Conservation (phyloP, 1,140 invertebrate genomes). For the Meloidogyne exigua region DNA sequence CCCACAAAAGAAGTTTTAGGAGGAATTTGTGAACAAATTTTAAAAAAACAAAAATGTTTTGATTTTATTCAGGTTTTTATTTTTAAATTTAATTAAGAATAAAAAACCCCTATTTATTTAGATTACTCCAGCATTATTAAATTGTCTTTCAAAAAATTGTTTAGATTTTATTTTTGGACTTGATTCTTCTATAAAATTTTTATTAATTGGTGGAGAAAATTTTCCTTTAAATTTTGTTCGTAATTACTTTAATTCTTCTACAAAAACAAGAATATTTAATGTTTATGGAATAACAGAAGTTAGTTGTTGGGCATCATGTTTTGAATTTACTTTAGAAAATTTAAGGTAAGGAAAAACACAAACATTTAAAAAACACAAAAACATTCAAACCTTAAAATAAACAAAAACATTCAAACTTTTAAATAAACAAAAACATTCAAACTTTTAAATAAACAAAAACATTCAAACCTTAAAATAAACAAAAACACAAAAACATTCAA, state of each 20-base stretch:
- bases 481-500: too few species aligned
- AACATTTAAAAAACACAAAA: not conserved
- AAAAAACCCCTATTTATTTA: not conserved
- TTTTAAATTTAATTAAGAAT: not conserved
- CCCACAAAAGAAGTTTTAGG: conserved; percentile 3
- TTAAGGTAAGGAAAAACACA: conserved; percentile 4
- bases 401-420: too few species aligned
- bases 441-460: too few species aligned
- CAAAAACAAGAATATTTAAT: conserved; percentile 16
- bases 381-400: too few species aligned
- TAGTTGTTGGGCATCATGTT: conserved; percentile 25
- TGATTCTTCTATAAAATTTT: conserved; percentile 9
- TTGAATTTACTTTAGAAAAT: not conserved
- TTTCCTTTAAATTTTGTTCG: conserved; percentile 28
- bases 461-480: not conserved
- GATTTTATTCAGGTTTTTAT: conserved; percentile 19
- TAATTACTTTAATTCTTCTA: not conserved
- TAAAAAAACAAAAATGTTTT: not conserved
- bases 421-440: too few species aligned
- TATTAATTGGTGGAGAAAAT: conserved; percentile 27
- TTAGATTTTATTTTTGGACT: conserved; percentile 18
- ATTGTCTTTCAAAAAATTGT: conserved; percentile 16
- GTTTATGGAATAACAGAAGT: conserved; percentile 30
- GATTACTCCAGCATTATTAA: conserved; percentile 26
- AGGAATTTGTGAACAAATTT: conserved; percentile 1